Evolutionary conservation across 2,113 vertebrate genomes (phyloP), one percentile per base, ranked within the genome.

Genomic region (Micronycteris hirsuta): DNA sequence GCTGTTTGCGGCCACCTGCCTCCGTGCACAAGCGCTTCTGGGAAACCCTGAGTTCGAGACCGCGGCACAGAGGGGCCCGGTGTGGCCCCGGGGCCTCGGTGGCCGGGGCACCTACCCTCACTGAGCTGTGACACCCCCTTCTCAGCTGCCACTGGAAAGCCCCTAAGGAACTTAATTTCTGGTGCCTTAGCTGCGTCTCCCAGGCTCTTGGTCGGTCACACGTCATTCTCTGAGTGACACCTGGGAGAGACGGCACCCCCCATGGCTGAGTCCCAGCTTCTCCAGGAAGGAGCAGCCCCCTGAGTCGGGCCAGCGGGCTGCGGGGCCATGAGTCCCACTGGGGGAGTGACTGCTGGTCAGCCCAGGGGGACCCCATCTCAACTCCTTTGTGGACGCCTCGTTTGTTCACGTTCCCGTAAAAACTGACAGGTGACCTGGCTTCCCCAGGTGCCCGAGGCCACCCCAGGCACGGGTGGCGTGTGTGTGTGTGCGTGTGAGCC

Each of bases 401-500:
- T 61, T 63, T 19, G 4, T 13, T 73, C 13, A 4, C 4, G 1
- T 33, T 67, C 19, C 1, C 3, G 45, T 31, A 19, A 82, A 28
- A 24, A 71, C 49, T 11, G 36, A 47, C 20, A 9, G 2, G 0
- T 2, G n/a, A 49, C 61, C 8, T 43, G 38, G 43, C 8, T 28
- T 5, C 1, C 33, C 36, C 36, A 13, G 19, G 2, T 7, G 38
- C 7, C 56, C 9, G 19, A 41, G 28, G 28, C 26, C 7, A 1
- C 41, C 4, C 7, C 3, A 19, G 16, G 70, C 1, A 2, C 24
- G 4, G 11, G 14, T 22, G 33, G 43, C 26, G 9, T 22, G 38
- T 0, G n/a, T n/a, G n/a, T n/a, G n/a, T n/a, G n/a, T n/a, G n/a
- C n/a, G 4, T 14, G 33, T 0, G 24, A 3, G 12, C 45, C 11